Percentiles rank a stretch among this genome's conserved stretches.
phyloP scores from a whole-genome alignment of 2,888 invertebrate genomes.

The Tipula lateralis region DNA sequence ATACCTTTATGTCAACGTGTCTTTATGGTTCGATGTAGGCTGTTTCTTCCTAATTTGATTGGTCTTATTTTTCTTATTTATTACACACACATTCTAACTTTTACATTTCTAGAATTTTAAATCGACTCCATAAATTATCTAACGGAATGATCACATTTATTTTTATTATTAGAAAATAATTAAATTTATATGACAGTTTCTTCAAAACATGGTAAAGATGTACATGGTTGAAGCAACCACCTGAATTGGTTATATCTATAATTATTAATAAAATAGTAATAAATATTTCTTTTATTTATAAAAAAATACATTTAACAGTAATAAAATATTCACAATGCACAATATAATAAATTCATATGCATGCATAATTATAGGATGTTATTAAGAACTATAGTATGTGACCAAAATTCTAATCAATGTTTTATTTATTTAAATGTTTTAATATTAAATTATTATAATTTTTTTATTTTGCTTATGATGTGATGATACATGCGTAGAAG shows the following conservation, averaged over 20 bases:
- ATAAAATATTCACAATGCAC: conserved; percentile 27
- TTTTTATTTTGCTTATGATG: background rate
- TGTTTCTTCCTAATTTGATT: conserved; percentile 2
- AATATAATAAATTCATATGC: conserved; percentile 27
- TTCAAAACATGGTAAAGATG: background rate
- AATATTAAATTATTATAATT: background rate
- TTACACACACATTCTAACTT: background rate
- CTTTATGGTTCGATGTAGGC: background rate
- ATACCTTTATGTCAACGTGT: background rate
- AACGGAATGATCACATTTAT: background rate
- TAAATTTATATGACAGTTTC: background rate
- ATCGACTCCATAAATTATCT: background rate
- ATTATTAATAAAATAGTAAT: conserved; percentile 11
- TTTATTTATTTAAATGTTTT: background rate
- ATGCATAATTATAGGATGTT: conserved; percentile 28
- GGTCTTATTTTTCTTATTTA: conserved; percentile 19
- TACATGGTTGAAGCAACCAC: background rate
- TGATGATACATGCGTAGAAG: background rate
- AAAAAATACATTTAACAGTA: background rate
- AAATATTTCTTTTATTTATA: background rate
- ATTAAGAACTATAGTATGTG: conserved; percentile 26
- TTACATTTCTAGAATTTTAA: background rate
- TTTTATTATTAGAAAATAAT: background rate
- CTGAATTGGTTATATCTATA: background rate
- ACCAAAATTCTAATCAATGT: background rate